Evolutionary conservation across 2,888 invertebrate species (phyloP).

Genomic region (Molorchus minor): DNA sequence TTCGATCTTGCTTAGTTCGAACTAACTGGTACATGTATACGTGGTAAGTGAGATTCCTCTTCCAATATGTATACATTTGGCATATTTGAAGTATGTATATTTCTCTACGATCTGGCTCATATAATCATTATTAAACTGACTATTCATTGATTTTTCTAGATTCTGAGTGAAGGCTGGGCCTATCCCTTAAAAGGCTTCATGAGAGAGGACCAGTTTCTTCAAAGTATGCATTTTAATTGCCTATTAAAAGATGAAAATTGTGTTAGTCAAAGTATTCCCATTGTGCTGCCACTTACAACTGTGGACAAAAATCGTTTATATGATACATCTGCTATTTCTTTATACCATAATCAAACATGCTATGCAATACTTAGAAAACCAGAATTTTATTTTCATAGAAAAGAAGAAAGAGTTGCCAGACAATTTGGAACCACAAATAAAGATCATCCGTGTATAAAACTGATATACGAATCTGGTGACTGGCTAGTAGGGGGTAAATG

Average conservation of each 20-base stretch:
- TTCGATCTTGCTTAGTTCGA: too few species aligned
- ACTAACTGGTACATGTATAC: too few species aligned
- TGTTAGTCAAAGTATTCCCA: conserved; percentile 93
- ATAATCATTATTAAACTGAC: neutral
- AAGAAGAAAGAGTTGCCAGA: conserved; percentile 90
- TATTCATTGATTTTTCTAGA: conserved; percentile 59
- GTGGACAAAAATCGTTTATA: conserved; percentile 78
- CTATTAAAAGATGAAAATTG: conserved; percentile 76
- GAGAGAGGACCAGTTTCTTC: conserved; percentile 92
- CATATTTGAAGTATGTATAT: too few species aligned
- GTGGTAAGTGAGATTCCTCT: too few species aligned
- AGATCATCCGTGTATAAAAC: conserved; percentile 92
- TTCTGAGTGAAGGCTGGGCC: conserved; percentile 98
- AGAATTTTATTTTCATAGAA: conserved; percentile 94
- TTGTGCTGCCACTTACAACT: conserved; percentile 84
- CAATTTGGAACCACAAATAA: conserved; percentile 91
- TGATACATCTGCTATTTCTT: conserved; percentile 72
- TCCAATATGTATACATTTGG: too few species aligned
- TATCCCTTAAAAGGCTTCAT: conserved; percentile 95
- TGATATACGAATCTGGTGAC: conserved; percentile 92
- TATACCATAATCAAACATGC: conserved; percentile 71
- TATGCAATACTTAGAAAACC: conserved; percentile 85
- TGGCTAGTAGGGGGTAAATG: conserved; percentile 89
- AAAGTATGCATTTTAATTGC: conserved; percentile 92
- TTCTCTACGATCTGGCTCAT: too few species aligned